Base-by-base conservation (phyloP, 2,113 vertebrate species). In the Rhizomys pruinosus region DNA sequence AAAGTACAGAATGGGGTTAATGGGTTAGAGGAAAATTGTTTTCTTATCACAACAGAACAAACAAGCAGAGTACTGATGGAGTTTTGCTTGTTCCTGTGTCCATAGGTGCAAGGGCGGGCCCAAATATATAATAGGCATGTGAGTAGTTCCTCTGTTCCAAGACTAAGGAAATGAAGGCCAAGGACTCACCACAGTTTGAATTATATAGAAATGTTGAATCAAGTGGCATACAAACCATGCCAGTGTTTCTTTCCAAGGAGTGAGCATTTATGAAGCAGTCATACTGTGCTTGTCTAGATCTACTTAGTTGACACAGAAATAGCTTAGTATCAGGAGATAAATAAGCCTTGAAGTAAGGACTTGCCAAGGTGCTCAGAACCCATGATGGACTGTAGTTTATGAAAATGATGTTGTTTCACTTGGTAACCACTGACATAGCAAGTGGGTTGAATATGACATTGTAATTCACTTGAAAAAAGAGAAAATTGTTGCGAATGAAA, bases 291-390 rank as follows among this genome's bases (percentile, higher is more conserved):
- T 2, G 6, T 85, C 72, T 90, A 92, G 88, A 93, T 85, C 90
- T 92, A 92, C 73, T 88, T 92, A 71, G 57, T 61, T 92, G 78
- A 44, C 32, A 88, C n/a, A 95, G 92, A 89, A 96, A 69, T 71
- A 92, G 44, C n/a, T 90, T 90, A 79, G 27, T 79, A 71, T 94
- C 69, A 66, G 59, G 86, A 95, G 95, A 66, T 78, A n/a, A 0
- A 82, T 79, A 92, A 89, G 34, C 32, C 59, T 76, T 37, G 7
- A 42, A 90, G 52, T 86, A 87, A 85, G 47, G 44, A 85, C 42
- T 39, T 88, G 9, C 63, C 74, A 68, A 32, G 27, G 57, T 78
- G 17, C 42, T 81, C 47, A 74, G 68, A 23, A 42, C 37, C 37
- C 2, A 5, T 73, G 73, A 57, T 76, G 44, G 68, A 68, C 32